phyloP scores from a whole-genome alignment of 2,797 vertebrate species.

The Lerista edwardsae region DNA sequence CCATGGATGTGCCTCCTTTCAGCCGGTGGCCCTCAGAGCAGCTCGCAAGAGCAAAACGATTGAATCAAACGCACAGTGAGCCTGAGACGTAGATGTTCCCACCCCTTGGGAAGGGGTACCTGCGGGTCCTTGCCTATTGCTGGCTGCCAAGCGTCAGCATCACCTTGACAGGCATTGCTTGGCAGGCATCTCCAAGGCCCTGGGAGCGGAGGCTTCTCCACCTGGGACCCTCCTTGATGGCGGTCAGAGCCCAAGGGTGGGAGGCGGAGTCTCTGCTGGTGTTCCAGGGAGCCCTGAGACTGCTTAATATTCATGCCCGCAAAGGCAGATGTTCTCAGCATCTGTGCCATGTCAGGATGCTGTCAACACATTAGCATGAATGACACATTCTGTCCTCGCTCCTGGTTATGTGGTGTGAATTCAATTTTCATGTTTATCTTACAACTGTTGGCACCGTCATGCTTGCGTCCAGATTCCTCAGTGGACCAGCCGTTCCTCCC shows the following conservation, averaged over 20 bases:
- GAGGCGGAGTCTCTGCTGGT: not conserved
- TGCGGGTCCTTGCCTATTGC: not conserved
- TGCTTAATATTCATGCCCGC: slow-evolving; percentile 73
- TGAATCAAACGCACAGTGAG: not conserved
- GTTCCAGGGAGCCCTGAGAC: not conserved
- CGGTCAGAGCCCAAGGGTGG: not conserved
- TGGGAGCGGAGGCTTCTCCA: not conserved
- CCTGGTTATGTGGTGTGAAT: slow-evolving; percentile 66
- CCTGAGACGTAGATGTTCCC: not conserved
- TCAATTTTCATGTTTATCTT: slow-evolving; percentile 61
- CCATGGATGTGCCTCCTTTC: too few species aligned
- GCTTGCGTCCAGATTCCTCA: slow-evolving; percentile 20
- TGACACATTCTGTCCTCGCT: slow-evolving; percentile 75
- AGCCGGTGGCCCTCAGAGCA: too few species aligned
- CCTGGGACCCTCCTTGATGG: not conserved
- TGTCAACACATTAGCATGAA: slow-evolving; percentile 83
- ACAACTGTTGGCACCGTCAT: slow-evolving; percentile 53
- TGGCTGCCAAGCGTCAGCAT: too few species aligned
- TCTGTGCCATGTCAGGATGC: slow-evolving; percentile 83
- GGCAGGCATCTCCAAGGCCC: not conserved
- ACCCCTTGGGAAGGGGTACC: not conserved
- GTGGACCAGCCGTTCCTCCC: not conserved
- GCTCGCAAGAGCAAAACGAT: too few species aligned
- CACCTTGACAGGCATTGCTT: too few species aligned
- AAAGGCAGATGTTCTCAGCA: slow-evolving; percentile 82